phyloP scores from a whole-genome alignment of 2,888 invertebrate genomes.

The Rhamphomyia laevipes region DNA sequence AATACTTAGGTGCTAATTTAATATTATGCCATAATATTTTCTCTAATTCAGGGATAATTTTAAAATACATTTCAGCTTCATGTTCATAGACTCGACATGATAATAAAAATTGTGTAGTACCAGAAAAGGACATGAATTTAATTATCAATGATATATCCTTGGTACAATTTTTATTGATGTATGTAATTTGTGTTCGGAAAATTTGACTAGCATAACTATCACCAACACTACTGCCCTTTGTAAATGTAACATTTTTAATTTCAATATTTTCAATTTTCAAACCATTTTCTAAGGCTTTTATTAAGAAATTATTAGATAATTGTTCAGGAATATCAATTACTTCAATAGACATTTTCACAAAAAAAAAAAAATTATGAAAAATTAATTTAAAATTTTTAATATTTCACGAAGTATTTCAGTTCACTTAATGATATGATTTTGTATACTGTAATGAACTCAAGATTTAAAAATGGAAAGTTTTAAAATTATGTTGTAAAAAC shows the following conservation, averaged over 20 bases:
- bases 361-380: no score
- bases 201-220: slow-evolving; percentile 14
- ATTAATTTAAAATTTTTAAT: no score
- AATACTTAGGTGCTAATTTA: not conserved
- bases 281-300: slow-evolving; percentile 11
- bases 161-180: not conserved
- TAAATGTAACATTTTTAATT: slow-evolving; percentile 9
- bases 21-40: slow-evolving; percentile 6
- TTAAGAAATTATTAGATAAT: slow-evolving; percentile 6
- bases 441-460: no score
- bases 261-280: slow-evolving; percentile 8
- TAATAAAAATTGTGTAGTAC: slow-evolving; percentile 12
- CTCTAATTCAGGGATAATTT: slow-evolving; percentile 15
- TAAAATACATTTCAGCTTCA: slow-evolving; percentile 18
- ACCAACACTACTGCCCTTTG: slow-evolving; percentile 13
- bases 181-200: slow-evolving; percentile 11
- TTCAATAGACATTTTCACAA: no score
- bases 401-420: no score
- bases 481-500: no score
- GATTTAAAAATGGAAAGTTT: no score
- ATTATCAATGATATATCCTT: slow-evolving; percentile 12
- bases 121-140: slow-evolving; percentile 12
- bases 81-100: slow-evolving; percentile 16
- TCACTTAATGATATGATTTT: no score
- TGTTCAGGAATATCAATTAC: no score